A percentile compares a stretch with the other conserved stretches of the same genome.
phyloP scores from a whole-genome alignment of 2,113 vertebrate species.

The Holacanthus passer region DNA sequence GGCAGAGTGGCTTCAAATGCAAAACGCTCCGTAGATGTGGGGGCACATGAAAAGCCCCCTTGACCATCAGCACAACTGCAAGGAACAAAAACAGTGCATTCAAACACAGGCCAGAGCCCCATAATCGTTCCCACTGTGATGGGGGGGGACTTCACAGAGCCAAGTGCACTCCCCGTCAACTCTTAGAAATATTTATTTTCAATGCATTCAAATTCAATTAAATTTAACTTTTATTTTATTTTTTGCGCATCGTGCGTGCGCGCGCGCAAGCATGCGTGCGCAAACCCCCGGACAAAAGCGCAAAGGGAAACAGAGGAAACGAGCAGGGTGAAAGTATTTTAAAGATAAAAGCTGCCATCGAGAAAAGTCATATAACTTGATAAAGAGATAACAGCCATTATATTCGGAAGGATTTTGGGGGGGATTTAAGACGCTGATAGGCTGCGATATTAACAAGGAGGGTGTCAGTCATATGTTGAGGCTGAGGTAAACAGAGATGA shows the following conservation, averaged over 20 bases:
- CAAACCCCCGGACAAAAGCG: conserved; percentile 66
- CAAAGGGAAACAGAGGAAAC: conserved; percentile 78
- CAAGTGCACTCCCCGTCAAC: conserved; percentile 34
- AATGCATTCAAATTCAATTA: conserved; percentile 23
- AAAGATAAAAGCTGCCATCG: conserved; percentile 74
- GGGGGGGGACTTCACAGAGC: conserved; percentile 30
- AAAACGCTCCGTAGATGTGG: conserved; percentile 62
- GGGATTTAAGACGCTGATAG: conserved; percentile 61
- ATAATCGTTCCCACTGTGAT: conserved; percentile 32
- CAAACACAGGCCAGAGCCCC: conserved; percentile 44
- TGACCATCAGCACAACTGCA: conserved; percentile 69
- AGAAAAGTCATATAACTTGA: conserved; percentile 73
- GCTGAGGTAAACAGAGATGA: conserved; percentile 60
- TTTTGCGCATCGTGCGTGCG: background rate
- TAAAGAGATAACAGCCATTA: conserved; percentile 74
- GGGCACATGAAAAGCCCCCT: conserved; percentile 63
- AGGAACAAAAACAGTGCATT: conserved; percentile 64
- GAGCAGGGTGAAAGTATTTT: conserved; percentile 74
- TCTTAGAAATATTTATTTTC: conserved; percentile 36
- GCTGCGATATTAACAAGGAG: conserved; percentile 66
- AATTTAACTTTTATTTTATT: conserved; percentile 18
- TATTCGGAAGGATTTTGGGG: conserved; percentile 64
- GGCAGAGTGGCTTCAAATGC: conserved; percentile 69
- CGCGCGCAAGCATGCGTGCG: conserved; percentile 1
- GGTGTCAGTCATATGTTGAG: conserved; percentile 64